phyloP scores from a whole-genome alignment of 2,797 vertebrate genomes.

The Xyrichtys novacula region DNA sequence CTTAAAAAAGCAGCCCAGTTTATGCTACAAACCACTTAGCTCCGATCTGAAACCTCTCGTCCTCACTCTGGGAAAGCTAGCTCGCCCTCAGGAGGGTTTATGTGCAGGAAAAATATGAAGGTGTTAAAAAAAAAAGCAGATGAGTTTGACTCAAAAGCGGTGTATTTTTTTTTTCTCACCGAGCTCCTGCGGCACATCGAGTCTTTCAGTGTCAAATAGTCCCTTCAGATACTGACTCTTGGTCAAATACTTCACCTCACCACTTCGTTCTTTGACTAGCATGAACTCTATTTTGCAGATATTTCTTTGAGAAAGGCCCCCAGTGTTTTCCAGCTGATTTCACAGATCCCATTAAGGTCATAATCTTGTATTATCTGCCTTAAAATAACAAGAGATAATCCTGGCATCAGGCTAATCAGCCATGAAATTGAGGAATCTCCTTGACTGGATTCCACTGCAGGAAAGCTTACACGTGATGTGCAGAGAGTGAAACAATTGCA shows the following conservation, averaged over 20 bases:
- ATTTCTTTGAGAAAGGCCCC: slow-evolving; percentile 60
- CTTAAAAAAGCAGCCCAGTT: slow-evolving; percentile 61
- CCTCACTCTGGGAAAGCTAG: slow-evolving; percentile 10
- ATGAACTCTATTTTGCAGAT: slow-evolving; percentile 47
- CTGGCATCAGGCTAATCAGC: slow-evolving; percentile 71
- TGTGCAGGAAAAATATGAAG: slow-evolving; percentile 30
- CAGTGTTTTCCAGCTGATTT: slow-evolving; percentile 77
- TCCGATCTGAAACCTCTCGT: slow-evolving; percentile 32
- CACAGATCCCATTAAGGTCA: slow-evolving; percentile 78
- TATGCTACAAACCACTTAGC: slow-evolving; percentile 54
- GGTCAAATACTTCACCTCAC: slow-evolving; percentile 54
- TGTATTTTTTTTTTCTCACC: slow-evolving; percentile 15
- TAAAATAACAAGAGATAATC: slow-evolving; percentile 82
- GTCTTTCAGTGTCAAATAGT: slow-evolving; percentile 57
- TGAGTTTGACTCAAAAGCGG: slow-evolving; percentile 45
- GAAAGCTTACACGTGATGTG: slow-evolving; percentile 20
- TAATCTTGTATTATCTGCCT: slow-evolving; percentile 80
- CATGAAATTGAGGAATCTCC: slow-evolving; percentile 72
- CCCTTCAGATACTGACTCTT: slow-evolving; percentile 40
- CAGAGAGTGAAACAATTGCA: slow-evolving; percentile 1
- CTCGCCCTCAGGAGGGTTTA: slow-evolving; percentile 16
- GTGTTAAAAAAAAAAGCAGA: slow-evolving; percentile 24
- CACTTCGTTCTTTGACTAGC: slow-evolving; percentile 29
- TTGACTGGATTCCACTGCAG: slow-evolving; percentile 50
- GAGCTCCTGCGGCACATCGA: slow-evolving; percentile 31